Evolutionary conservation across 1,140 invertebrate species (phyloP).

Genomic region (Neomicropteryx cornuta): DNA sequence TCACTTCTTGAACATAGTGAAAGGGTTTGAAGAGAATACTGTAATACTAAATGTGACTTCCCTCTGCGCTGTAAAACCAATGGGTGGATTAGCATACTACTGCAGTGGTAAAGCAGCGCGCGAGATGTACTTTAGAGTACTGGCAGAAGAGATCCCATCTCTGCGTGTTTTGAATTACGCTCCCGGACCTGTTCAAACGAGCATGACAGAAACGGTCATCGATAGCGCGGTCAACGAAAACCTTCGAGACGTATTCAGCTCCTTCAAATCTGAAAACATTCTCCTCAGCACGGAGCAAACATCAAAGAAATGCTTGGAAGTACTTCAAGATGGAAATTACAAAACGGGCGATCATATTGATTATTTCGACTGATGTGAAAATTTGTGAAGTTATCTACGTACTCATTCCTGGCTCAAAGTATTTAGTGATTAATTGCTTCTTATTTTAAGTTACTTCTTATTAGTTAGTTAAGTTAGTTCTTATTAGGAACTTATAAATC

Average conservation of each 20-base stretch:
- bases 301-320: constrained; percentile 55
- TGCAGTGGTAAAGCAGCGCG: constrained; percentile 82
- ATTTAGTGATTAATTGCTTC: too few relatives aligned
- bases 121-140: constrained; percentile 81
- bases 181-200: constrained; percentile 85
- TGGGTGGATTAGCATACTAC: constrained; percentile 68
- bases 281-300: constrained; percentile 69
- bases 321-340: constrained; percentile 64
- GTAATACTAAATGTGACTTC: constrained; percentile 84
- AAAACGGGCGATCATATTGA: constrained; percentile 77
- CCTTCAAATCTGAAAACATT: constrained; percentile 43
- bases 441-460: too few relatives aligned
- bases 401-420: too few relatives aligned
- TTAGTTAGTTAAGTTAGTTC: too few relatives aligned
- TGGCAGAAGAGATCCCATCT: constrained; percentile 70
- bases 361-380: too few relatives aligned
- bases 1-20: constrained; percentile 61
- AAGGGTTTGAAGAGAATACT: constrained; percentile 29
- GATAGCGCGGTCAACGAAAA: constrained; percentile 45
- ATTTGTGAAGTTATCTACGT: too few relatives aligned
- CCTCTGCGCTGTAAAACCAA: constrained; percentile 63
- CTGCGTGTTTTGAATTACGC: constrained; percentile 82
- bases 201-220: constrained; percentile 68
- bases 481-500: too few relatives aligned
- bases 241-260: constrained; percentile 46